Percentiles rank a stretch among this genome's conserved stretches.
phyloP scores from a whole-genome alignment of 1,140 invertebrate species.

The Aradophagus sp. region DNA sequence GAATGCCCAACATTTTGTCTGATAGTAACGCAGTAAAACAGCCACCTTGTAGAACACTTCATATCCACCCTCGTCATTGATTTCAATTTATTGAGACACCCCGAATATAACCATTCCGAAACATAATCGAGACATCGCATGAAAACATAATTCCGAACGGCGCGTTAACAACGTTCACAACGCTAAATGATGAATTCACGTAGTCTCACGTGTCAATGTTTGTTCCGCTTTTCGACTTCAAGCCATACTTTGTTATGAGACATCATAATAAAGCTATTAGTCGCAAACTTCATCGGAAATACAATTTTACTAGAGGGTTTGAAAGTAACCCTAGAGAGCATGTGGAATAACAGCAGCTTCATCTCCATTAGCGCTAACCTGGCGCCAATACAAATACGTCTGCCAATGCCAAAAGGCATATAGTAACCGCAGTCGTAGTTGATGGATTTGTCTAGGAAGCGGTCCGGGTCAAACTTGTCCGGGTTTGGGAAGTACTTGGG shows the following conservation, averaged over 20 bases:
- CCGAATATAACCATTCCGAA: too few relatives aligned
- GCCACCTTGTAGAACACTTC: too few relatives aligned
- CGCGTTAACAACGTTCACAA: too few relatives aligned
- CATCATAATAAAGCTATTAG: conserved; percentile 51
- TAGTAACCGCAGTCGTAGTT: conserved; percentile 36
- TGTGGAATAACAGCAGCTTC: conserved; percentile 63
- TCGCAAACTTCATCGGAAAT: conserved; percentile 57
- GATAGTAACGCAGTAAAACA: too few relatives aligned
- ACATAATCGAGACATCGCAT: too few relatives aligned
- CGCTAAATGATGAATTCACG: too few relatives aligned
- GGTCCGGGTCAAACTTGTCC: conserved; percentile 75
- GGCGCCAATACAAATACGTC: conserved; percentile 41
- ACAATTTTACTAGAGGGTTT: conserved; percentile 58
- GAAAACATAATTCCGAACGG: too few relatives aligned
- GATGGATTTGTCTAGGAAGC: conserved; percentile 69
- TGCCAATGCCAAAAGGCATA: conserved; percentile 50
- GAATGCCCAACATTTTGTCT: too few relatives aligned
- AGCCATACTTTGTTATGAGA: conserved; percentile 64
- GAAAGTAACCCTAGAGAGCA: conserved; percentile 58
- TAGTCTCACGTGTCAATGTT: too few relatives aligned
- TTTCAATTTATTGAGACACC: too few relatives aligned
- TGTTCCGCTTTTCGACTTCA: conserved; percentile 33
- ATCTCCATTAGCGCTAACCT: conserved; percentile 44
- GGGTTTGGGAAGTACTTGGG: conserved; percentile 77
- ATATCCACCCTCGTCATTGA: too few relatives aligned